phyloP scores from a whole-genome alignment of 2,113 vertebrate species.

The Ciconia stormi region DNA sequence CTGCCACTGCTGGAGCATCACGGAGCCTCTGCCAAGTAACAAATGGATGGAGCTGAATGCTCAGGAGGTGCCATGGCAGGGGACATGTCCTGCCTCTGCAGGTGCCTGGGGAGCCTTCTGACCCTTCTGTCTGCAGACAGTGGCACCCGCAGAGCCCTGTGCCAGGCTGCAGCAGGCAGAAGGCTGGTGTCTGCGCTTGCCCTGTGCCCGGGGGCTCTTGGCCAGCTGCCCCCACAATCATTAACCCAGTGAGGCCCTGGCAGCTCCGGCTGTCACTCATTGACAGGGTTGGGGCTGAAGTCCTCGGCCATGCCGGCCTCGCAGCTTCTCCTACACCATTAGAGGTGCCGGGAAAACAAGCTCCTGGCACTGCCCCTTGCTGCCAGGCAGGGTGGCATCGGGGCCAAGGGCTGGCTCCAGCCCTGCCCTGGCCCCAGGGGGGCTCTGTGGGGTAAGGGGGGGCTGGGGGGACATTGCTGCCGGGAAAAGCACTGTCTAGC shows the following conservation, averaged over 20 bases:
- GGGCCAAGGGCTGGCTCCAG: background rate
- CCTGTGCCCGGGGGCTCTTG: background rate
- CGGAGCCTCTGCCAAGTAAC: background rate
- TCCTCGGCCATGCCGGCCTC: background rate
- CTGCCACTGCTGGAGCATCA: background rate
- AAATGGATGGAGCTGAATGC: background rate
- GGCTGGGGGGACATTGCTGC: background rate
- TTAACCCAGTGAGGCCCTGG: conserved; percentile 51
- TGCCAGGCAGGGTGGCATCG: background rate
- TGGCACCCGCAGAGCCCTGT: background rate
- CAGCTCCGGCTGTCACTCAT: conserved; percentile 55
- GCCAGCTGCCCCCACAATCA: conserved; percentile 48
- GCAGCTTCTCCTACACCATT: background rate
- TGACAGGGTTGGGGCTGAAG: conserved; percentile 58
- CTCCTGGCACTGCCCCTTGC: background rate
- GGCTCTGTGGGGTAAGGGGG: rapidly evolving
- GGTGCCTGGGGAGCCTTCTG: background rate
- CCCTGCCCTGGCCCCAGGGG: background rate
- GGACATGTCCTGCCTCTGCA: background rate
- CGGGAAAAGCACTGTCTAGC: background rate
- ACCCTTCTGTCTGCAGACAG: background rate
- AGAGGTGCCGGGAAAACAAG: background rate
- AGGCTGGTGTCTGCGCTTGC: background rate
- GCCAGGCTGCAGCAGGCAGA: background rate
- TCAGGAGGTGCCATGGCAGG: background rate